Evolutionary conservation across 2,797 vertebrate species (phyloP).

Genomic region (Tapirus indicus): DNA sequence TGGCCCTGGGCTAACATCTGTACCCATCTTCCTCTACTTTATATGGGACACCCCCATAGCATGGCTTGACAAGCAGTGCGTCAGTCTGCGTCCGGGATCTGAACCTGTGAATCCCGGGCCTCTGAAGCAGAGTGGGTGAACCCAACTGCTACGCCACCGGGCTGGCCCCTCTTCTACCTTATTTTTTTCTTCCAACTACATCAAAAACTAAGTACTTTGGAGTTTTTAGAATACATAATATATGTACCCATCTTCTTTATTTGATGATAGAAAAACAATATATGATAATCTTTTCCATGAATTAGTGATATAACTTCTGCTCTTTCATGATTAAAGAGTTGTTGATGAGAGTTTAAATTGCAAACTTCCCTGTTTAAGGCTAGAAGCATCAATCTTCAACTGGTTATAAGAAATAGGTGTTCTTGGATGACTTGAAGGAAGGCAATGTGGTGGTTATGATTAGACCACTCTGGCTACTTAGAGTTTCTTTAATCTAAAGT

Average conservation of each 20-base stretch:
- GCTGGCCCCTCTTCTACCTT: neutral
- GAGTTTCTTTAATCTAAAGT: neutral
- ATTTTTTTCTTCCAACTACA: neutral
- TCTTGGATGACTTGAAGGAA: neutral
- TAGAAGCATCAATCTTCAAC: neutral
- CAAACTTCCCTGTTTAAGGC: neutral
- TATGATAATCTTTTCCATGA: neutral
- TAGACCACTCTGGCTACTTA: neutral
- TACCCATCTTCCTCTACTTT: too few species aligned
- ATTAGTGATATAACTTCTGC: neutral
- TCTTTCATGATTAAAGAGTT: neutral
- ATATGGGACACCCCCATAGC: too few species aligned
- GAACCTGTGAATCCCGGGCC: too few species aligned
- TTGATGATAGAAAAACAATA: conserved; percentile 16
- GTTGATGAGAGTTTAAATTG: neutral
- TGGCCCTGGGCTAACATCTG: too few species aligned
- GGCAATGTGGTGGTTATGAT: neutral
- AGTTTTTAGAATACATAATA: neutral
- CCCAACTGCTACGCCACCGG: too few species aligned
- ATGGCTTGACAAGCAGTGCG: too few species aligned
- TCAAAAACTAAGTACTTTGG: neutral
- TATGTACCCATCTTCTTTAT: neutral
- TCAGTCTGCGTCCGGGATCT: too few species aligned
- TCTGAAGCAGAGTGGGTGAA: too few species aligned
- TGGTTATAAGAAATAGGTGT: neutral